Evolutionary conservation across 30 jellyfish, hydroid and myxozoan genomes (phyloP).

Genomic region (Aurelia aurita complex sp. Pacific): DNA sequence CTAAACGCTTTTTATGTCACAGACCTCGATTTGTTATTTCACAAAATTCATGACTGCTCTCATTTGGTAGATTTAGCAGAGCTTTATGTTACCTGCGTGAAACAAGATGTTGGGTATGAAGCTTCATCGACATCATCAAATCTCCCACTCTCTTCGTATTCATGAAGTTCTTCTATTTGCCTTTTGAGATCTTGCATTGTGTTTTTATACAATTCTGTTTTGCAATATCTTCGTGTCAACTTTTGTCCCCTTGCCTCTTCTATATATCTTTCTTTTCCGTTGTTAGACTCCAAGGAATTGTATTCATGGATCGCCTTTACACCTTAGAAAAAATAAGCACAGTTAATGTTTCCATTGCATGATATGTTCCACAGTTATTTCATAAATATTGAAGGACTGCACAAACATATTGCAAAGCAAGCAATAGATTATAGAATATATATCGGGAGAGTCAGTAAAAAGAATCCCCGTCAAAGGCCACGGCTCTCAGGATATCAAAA

Average conservation of each 20-base stretch:
- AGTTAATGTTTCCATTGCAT: no score
- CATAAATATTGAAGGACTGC: no score
- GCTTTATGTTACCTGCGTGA: conserved; percentile 46
- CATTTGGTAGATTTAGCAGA: no score
- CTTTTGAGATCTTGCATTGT: conserved; percentile 30
- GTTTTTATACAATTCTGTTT: conserved; percentile 24
- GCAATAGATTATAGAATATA: no score
- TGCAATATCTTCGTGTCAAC: conserved; percentile 15
- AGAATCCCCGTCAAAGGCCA: no score
- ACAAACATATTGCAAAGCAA: no score
- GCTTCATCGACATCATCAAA: not conserved
- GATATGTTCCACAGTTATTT: no score
- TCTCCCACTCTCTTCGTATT: conserved; percentile 1
- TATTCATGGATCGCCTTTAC: conserved; percentile 26
- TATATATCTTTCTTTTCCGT: conserved; percentile 13
- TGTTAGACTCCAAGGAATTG: conserved; percentile 31
- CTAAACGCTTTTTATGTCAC: no score
- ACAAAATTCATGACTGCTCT: no score
- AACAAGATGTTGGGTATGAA: conserved; percentile 46
- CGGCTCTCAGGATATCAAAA: no score
- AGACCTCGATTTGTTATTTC: no score
- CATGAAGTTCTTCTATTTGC: conserved; percentile 30
- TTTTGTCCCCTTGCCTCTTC: conserved; percentile 25
- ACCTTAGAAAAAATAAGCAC: not conserved
- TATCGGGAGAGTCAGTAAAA: no score